Conservation (phyloP, 2,113 vertebrate species). For the Scolopax mira region DNA sequence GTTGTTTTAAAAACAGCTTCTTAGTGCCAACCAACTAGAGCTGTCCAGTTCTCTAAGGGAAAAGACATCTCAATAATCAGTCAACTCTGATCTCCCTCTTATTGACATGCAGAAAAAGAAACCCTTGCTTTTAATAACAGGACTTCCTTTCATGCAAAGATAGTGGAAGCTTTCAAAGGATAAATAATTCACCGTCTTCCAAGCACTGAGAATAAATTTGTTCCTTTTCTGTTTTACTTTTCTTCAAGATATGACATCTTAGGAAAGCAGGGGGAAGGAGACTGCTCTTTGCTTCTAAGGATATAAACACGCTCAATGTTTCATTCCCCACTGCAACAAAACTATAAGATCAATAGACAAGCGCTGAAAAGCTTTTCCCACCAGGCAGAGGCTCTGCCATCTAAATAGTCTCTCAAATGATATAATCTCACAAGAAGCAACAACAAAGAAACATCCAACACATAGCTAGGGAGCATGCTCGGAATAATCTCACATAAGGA, state of each 20-base stretch:
- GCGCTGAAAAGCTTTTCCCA: conserved; percentile 71
- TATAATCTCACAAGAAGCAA: conserved; percentile 46
- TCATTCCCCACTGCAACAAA: conserved; percentile 66
- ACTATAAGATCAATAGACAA: conserved; percentile 73
- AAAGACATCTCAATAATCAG: conserved; percentile 30
- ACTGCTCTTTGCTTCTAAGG: conserved; percentile 65
- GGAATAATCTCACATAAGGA: neutral
- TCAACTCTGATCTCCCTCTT: conserved; percentile 56
- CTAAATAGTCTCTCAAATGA: conserved; percentile 66
- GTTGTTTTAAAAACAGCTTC: conserved; percentile 58
- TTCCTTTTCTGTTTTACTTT: conserved; percentile 75
- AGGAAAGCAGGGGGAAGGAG: conserved; percentile 53
- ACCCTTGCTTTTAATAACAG: conserved; percentile 66
- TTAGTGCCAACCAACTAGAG: neutral
- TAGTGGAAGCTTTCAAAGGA: conserved; percentile 70
- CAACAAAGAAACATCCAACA: conserved; percentile 31
- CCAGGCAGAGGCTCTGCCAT: conserved; percentile 59
- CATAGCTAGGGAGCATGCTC: neutral
- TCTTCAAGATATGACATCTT: conserved; percentile 74
- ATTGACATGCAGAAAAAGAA: conserved; percentile 70
- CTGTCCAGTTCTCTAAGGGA: conserved; percentile 52
- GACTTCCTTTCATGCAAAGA: conserved; percentile 69
- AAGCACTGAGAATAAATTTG: conserved; percentile 74
- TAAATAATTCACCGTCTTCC: conserved; percentile 76
- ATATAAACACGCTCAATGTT: conserved; percentile 52